Evolutionary conservation across 2,888 invertebrate genomes (phyloP), one percentile per base, ranked within the genome.

Genomic region (Cyrtodaria siliqua): DNA sequence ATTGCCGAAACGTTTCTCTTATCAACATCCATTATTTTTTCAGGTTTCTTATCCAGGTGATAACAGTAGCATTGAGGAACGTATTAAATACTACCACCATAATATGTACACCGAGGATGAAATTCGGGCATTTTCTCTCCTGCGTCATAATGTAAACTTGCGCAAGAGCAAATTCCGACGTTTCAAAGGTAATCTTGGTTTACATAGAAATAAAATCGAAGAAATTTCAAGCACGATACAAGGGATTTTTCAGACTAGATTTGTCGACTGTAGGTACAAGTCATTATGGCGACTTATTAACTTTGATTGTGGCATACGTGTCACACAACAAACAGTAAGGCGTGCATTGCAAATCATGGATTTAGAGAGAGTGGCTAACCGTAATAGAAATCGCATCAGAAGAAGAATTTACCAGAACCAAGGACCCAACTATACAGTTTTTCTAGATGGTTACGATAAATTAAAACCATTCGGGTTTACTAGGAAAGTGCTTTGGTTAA

Each of bases 381-480:
- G 63, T 6, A 9, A 2, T 1, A 38, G 40, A 12, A 16, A 63
- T 40, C 24, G 59, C 8, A 20, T 64, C 8, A 47, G 26, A 26
- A 38, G 72, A 33, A 4, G 33, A 18, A 12, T 49, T 2, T 72
- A 72, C 60, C 16, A 8, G 20, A 72, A 66, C 29, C n/a, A 42
- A 29, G 66, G 72, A 18, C 72, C 64, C 29, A 64, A 64, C 33
- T 33, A 33, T 33, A 33, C 12, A 12, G 12, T 33, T 8, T 8
- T 33, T 33, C 6, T 33, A 33, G 72, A 72, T 40, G 64, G 72
- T n/a, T 63, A 66, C 47, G 72, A 72, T 33, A 72, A 72, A 66
- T 38, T 72, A n/a, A 60, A 42, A 24, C 59, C 60, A 2, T 72
- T 49, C 40, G 72, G 72, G 18, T 72, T 24, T 8, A 6, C 70